A percentile compares a stretch with the other conserved stretches of the same genome.
Evolutionary conservation across 2,888 invertebrate species (phyloP).

Genomic region (Pachydiplax longipennis): DNA sequence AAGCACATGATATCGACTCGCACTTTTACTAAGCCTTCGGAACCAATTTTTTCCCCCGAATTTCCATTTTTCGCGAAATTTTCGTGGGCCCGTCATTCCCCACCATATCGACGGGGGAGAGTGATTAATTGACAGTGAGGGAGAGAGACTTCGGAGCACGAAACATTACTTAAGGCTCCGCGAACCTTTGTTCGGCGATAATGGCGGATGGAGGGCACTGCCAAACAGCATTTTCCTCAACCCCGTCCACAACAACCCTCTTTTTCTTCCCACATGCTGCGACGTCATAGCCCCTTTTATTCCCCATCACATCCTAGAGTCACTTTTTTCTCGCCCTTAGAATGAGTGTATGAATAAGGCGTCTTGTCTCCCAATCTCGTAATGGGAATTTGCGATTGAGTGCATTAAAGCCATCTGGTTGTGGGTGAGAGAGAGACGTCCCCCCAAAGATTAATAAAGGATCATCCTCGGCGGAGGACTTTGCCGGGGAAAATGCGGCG

Average conservation of each 20-base stretch:
- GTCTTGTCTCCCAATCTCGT: background rate
- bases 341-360: background rate
- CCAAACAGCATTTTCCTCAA: background rate
- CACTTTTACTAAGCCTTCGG: background rate
- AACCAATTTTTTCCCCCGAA: background rate
- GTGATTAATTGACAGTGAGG: constrained; percentile 20
- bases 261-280: background rate
- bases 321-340: background rate
- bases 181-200: constrained; percentile 37
- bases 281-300: background rate
- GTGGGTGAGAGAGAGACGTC: background rate
- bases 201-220: background rate
- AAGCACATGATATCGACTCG: background rate
- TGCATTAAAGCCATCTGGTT: background rate
- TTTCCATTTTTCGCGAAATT: constrained; percentile 31
- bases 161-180: constrained; percentile 40
- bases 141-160: constrained; percentile 17
- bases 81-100: background rate
- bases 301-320: background rate
- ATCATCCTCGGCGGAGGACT: background rate
- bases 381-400: background rate
- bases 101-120: background rate
- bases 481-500: background rate
- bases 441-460: background rate
- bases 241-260: background rate